phyloP scores from a whole-genome alignment of 2,113 vertebrate genomes.

The Anguilla japonica region DNA sequence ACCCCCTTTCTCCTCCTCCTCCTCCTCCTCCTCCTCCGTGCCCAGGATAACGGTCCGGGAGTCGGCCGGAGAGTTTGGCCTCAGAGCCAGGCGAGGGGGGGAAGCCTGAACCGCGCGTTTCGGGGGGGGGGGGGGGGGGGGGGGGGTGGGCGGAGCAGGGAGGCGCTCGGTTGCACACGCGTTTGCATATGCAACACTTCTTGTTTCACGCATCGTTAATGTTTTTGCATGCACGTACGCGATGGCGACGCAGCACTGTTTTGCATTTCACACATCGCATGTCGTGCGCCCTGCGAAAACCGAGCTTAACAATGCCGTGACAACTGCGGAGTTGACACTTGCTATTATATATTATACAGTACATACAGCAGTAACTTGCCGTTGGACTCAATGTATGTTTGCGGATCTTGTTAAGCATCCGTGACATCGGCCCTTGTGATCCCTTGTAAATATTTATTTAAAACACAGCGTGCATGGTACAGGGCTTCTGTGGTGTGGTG shows the following conservation, averaged over 20 bases:
- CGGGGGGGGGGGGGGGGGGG: background rate
- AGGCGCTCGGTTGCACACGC: background rate
- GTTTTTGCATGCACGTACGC: background rate
- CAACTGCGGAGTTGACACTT: background rate
- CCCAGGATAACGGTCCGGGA: slow-evolving; percentile 24
- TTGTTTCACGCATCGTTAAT: background rate
- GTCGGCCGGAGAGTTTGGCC: background rate
- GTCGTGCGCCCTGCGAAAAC: background rate
- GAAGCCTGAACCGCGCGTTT: background rate
- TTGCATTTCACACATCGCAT: no score
- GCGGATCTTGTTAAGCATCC: background rate
- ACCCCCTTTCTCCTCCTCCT: background rate
- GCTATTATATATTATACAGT: background rate
- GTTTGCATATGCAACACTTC: background rate
- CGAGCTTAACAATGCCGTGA: background rate
- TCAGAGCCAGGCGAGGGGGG: background rate
- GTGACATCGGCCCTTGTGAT: background rate
- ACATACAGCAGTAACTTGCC: background rate
- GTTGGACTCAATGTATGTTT: background rate
- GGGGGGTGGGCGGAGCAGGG: background rate
- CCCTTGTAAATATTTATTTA: background rate
- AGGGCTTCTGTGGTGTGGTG: background rate
- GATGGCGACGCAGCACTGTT: background rate
- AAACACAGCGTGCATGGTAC: background rate
- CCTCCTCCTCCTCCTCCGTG: background rate